Conservation (phyloP, 92 coral and sea anemone genomes). For the Bergia puertoricense region DNA sequence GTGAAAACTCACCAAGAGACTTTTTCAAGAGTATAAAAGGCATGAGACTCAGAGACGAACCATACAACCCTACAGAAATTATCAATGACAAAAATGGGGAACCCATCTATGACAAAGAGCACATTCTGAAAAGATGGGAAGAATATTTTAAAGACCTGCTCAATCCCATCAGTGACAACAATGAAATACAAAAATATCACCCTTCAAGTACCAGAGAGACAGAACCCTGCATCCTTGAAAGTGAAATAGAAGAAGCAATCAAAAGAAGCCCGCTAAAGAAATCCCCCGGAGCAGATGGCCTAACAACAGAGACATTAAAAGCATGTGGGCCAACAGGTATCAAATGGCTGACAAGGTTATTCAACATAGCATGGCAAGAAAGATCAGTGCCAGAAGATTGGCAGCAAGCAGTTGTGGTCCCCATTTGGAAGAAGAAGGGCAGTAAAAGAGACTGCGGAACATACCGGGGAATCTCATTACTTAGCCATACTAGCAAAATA, state of each 20-base stretch:
- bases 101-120: background rate
- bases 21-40: background rate
- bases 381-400: slow-evolving; percentile 23
- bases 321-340: background rate
- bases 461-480: slow-evolving; percentile 26
- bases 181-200: background rate
- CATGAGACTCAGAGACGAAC: background rate
- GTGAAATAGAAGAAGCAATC: background rate
- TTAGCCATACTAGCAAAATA: background rate
- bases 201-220: background rate
- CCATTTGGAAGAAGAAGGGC: slow-evolving; percentile 25
- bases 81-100: slow-evolving; percentile 4
- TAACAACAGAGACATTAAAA: slow-evolving; percentile 4
- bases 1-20: background rate
- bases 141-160: slow-evolving; percentile 24
- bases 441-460: slow-evolving; percentile 2
- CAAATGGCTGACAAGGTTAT: background rate
- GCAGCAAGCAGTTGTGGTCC: background rate
- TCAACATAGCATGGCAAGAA: background rate
- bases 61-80: background rate
- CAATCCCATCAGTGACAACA: background rate
- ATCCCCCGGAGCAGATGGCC: slow-evolving; percentile 11
- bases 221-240: background rate
- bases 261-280: background rate
- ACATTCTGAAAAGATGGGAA: background rate